Evolutionary conservation across 53 echinoderm and acorn worm species (phyloP).

Genomic region (Echinometra lucunter): DNA sequence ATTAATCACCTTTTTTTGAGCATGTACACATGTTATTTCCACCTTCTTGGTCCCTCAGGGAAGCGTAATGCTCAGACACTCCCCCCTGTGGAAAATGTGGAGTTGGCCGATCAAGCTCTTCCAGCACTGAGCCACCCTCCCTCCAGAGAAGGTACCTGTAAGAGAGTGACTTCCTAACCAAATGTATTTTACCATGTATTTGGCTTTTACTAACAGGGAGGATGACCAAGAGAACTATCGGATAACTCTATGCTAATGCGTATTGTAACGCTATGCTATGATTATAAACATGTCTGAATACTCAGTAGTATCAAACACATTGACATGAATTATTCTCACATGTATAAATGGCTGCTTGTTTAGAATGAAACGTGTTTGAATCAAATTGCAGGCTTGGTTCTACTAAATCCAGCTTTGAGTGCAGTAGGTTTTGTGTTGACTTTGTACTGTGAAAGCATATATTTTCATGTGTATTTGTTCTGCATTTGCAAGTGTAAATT

Average conservation of each 20-base stretch:
- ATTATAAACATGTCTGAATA: background rate
- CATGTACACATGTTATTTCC: background rate
- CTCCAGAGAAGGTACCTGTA: slow-evolving; percentile 47
- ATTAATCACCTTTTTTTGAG: background rate
- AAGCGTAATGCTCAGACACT: slow-evolving; percentile 55
- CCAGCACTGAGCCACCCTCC: slow-evolving; percentile 55
- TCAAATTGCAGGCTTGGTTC: background rate
- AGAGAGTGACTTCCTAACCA: slow-evolving; percentile 61
- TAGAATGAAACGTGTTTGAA: background rate
- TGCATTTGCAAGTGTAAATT: background rate
- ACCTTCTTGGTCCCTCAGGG: slow-evolving; percentile 26
- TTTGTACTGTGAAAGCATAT: background rate
- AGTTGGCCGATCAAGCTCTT: slow-evolving; percentile 57
- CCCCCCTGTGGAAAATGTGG: slow-evolving; percentile 86
- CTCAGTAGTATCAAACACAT: background rate
- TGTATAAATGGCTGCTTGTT: background rate
- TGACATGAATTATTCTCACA: background rate
- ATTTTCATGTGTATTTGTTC: background rate
- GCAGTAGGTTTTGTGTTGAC: background rate
- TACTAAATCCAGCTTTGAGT: background rate
- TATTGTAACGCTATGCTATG: too few species aligned
- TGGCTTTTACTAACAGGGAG: slow-evolving; percentile 53
- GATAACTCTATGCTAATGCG: background rate
- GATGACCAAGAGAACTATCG: background rate
- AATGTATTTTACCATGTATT: background rate